Evolutionary conservation across 1,140 invertebrate genomes (phyloP).

Genomic region (Drosophila yakuba): DNA sequence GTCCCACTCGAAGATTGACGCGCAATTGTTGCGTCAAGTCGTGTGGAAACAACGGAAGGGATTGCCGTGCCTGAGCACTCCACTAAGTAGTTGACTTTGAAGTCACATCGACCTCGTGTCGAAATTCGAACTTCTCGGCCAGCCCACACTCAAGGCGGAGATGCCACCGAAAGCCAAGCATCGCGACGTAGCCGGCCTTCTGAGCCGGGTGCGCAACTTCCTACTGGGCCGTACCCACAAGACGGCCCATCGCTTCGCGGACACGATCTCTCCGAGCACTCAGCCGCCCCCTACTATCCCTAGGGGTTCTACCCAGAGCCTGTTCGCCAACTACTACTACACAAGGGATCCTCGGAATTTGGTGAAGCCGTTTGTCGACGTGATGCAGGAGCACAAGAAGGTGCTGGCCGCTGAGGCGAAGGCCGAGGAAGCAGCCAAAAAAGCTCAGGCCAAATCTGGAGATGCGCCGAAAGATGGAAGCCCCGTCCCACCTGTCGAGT

Average conservation of each 20-base stretch:
- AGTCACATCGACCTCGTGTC: slow-evolving; percentile 17
- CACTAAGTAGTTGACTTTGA: slow-evolving; percentile 10
- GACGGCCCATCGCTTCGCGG: slow-evolving; percentile 36
- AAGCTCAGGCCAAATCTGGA: slow-evolving; percentile 1
- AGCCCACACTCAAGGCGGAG: not conserved
- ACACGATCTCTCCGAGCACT: slow-evolving; percentile 34
- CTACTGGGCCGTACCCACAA: slow-evolving; percentile 52
- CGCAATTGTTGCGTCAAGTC: slow-evolving; percentile 54
- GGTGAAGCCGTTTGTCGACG: slow-evolving; percentile 41
- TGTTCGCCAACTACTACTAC: slow-evolving; percentile 44
- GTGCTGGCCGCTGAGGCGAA: slow-evolving; percentile 5
- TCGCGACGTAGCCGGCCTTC: slow-evolving; percentile 56
- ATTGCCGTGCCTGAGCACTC: not conserved
- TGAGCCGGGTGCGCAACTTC: slow-evolving; percentile 59
- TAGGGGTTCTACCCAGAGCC: not conserved
- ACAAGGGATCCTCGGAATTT: slow-evolving; percentile 34
- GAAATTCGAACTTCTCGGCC: slow-evolving; percentile 11
- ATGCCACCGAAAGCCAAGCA: slow-evolving; percentile 51
- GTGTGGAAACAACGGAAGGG: slow-evolving; percentile 42
- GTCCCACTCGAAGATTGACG: slow-evolving; percentile 9
- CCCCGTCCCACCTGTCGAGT: not conserved
- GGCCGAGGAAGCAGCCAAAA: slow-evolving; percentile 1
- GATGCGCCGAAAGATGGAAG: not conserved
- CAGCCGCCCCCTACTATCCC: slow-evolving; percentile 23
- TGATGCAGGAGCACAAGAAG: slow-evolving; percentile 34